Base-by-base conservation (phyloP, 1,140 invertebrate genomes). In the Diachasmimorpha longicaudata region DNA sequence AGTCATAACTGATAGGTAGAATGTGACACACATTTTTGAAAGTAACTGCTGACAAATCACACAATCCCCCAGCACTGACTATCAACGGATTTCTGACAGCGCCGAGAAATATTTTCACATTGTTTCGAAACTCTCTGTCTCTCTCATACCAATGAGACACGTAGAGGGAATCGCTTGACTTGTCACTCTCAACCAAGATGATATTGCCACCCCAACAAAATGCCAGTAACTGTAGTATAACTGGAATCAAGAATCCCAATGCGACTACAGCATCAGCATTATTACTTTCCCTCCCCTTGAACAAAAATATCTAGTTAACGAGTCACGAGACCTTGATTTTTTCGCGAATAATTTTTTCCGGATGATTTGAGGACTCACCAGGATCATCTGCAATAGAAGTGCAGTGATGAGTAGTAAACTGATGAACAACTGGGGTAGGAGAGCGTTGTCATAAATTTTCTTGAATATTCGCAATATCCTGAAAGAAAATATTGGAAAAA, bases 171-270 rank as follows among this genome's bases (percentile, higher is more conserved):
- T 63, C 10, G 23, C 58, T 63, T 63, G 23, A 25, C 21, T 25
- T 63, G 9, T 63, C 58, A 25, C 58, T 63, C 58, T 63, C 58
- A 8, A 63, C 23, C 19, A 63, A 14, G 8, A 63, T 63, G 5
- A 63, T 63, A 25, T 63, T 63, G 14, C 58, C 58, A 63, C 58
- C 58, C 58, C 58, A 63, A 25, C 58, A 63, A 13, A 63, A 63
- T 31, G 23, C 14, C 10, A 31, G 21, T 19, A 63, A 63, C 31
- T 63, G 21, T 1, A 63, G 11, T 11, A 25, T 25, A 25, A 14
- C 58, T 8, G 19, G 14, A 10, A 63, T 63, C 13, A 63, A 63
- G 23, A 63, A 31, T 14, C 19, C 23, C 2, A 23, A 1, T 25
- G 58, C 11, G 8, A 63, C 23, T 63, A 63, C 10, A 4, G 19